Base-by-base conservation (phyloP, 2,797 vertebrate species). In the Glyptemys insculpta region DNA sequence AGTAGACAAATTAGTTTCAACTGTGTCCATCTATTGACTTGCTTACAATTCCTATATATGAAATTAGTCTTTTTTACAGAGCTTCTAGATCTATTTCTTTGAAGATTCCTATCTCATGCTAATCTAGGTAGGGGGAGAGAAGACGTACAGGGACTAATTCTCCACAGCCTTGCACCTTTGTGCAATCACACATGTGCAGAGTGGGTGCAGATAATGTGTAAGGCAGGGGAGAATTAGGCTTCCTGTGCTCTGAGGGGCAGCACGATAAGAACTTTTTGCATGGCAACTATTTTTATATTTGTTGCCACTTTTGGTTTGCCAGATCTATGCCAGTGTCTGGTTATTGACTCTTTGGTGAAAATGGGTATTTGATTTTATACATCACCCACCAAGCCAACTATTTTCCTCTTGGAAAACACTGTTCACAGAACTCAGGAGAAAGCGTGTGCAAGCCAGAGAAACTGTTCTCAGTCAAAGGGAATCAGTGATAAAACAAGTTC, bases 1-100 rank as follows among this genome's bases (percentile, higher is more conserved):
- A 91, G 62, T 18, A 95, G 94, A 93, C 76, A 79, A 81, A 89
- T 85, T 25, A 79, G 76, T 81, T 68, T 79, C 79, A 94, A 52
- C 52, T 81, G 79, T 57, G 84, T 1, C 44, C 53, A 97, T 92
- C 88, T 93, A 50, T 91, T 86, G n/a, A 74, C 88, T 81, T 29
- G 59, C 59, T 87, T 84, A 8, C 23, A 95, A 49, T 10, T 82
- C 62, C 81, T 89, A 78, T 41, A 27, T 18, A 87, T 34, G 23
- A 83, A 81, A 53, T 0, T 0, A 59, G 59, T 11, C 68, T 90
- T 84, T 54, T 81, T 25, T 5, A 2, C 44, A 50, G 5, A 86
- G 82, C 41, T 74, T 31, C 78, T 86, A 6, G 0, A 18, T 29
- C 68, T 47, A 76, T 14, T 44, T 41, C 37, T 76, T 44, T 27